Base-by-base conservation (phyloP, 2,113 vertebrate species). In the Oncorhynchus gorbuscha region DNA sequence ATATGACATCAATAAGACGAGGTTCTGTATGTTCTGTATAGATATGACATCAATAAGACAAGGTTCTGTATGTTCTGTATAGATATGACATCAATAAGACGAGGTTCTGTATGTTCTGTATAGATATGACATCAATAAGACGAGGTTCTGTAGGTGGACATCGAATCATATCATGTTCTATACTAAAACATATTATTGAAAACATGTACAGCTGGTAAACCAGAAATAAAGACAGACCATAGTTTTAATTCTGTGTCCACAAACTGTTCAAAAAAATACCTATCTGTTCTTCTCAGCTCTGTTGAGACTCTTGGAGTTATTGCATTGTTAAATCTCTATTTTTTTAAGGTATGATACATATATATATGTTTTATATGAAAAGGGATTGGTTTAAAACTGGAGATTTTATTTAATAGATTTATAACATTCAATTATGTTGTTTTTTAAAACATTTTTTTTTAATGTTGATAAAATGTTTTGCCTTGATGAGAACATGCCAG, bases 261-360 rank as follows among this genome's bases (percentile, higher is more conserved):
- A 71, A 79, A 70, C 68, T 32, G 32, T 71, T 39, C 70, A 81
- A 5, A 32, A 30, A 32, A 39, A 51, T 55, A 78, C 13, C 73
- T 18, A 32, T 77, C 14, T 76, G 5, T 86, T 84, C 71, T 76
- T 81, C 82, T 86, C 64, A 45, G 81, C 81, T 51, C 76, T 80
- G 81, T 87, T 66, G 64, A 28, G 26, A 80, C 81, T 55, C 74
- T 71, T 77, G 59, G 74, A 75, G 71, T 79, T 70, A 0, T 69
- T 66, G 74, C 78, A 79, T 85, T 71, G 69, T 80, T 77, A 81
- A 83, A 92, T 89, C 24, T 92, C 16, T 92, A 90, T 90, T 92
- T 92, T 92, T 90, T 85, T 85, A 83, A 85, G 81, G 66, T 80
- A 72, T 80, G 75, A 88, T 51, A 14, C 1, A 24, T 24, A 24